phyloP scores from a whole-genome alignment of 2,797 vertebrate species.

The Oryzias dopingdopingensis region DNA sequence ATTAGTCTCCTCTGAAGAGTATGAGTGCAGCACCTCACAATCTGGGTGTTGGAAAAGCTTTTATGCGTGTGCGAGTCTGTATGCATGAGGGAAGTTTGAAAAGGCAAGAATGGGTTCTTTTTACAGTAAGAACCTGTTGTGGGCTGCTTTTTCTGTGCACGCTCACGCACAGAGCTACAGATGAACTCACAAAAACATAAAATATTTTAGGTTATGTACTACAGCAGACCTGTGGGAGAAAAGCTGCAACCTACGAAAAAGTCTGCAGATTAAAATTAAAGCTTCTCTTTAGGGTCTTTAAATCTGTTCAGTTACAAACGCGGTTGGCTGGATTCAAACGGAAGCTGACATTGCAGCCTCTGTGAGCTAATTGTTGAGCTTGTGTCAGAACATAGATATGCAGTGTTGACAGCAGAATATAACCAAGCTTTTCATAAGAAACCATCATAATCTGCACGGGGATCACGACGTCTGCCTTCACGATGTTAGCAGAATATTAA shows the following conservation, averaged over 20 bases:
- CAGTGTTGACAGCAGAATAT: conserved; percentile 47
- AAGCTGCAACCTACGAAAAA: conserved; percentile 32
- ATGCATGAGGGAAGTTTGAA: not conserved
- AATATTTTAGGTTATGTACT: conserved; percentile 13
- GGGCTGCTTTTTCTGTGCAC: conserved; percentile 22
- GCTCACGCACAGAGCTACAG: not conserved
- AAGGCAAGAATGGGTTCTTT: conserved; percentile 8
- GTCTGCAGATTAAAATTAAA: conserved; percentile 38
- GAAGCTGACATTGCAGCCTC: conserved; percentile 14
- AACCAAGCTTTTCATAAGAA: conserved; percentile 32
- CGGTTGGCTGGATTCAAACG: conserved; percentile 47
- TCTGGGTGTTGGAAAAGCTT: conserved; percentile 31
- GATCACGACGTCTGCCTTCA: conserved; percentile 20
- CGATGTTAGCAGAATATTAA: conserved; percentile 30
- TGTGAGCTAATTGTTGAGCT: conserved; percentile 32
- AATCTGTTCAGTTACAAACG: conserved; percentile 34
- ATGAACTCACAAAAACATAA: conserved; percentile 8
- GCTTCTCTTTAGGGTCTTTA: conserved; percentile 34
- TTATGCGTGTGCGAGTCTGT: conserved; percentile 17
- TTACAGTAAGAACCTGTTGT: conserved; percentile 34
- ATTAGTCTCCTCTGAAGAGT: conserved; percentile 59
- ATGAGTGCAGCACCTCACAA: conserved; percentile 46
- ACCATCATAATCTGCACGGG: conserved; percentile 34
- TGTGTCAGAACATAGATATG: conserved; percentile 47
- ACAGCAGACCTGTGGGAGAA: conserved; percentile 38